Conservation (phyloP, 2,888 invertebrate species). For the Zeuzera pyrina region DNA sequence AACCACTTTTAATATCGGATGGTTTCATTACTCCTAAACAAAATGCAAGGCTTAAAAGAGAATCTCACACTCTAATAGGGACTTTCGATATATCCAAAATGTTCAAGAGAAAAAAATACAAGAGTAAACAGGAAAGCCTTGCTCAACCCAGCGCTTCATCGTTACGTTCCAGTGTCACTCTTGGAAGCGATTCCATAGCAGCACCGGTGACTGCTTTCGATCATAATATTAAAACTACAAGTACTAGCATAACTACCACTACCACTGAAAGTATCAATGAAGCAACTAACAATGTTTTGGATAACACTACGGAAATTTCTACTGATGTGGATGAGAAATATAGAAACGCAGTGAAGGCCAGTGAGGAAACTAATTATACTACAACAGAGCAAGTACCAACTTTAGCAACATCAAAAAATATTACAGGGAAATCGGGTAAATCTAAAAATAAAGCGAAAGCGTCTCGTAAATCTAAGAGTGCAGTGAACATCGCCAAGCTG, state of each 20-base stretch:
- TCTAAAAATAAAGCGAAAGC: slow-evolving; percentile 10
- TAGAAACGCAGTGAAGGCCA: neutral
- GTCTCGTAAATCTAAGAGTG: neutral
- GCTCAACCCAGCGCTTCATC: slow-evolving; percentile 29
- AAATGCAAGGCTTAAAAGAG: slow-evolving; percentile 25
- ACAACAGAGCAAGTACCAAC: no score
- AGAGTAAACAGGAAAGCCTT: slow-evolving; percentile 15
- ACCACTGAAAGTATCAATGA: neutral
- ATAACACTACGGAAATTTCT: neutral
- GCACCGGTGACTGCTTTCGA: neutral
- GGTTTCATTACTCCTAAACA: no score
- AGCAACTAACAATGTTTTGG: neutral
- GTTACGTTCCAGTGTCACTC: slow-evolving; percentile 17
- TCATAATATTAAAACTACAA: neutral
- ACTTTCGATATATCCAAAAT: slow-evolving; percentile 50
- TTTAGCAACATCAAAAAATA: no score
- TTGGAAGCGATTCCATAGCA: no score
- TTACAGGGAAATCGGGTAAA: neutral
- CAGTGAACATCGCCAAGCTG: slow-evolving; percentile 12
- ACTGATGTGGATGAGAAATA: neutral
- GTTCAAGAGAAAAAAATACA: slow-evolving; percentile 32
- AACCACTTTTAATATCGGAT: no score
- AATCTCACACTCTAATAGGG: slow-evolving; percentile 42
- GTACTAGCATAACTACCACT: neutral
- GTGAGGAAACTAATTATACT: no score